Percentiles rank a stretch among this genome's conserved stretches.
Conservation (phyloP, 64 coral and sea anemone genomes). For the Pocillopora verrucosa region DNA sequence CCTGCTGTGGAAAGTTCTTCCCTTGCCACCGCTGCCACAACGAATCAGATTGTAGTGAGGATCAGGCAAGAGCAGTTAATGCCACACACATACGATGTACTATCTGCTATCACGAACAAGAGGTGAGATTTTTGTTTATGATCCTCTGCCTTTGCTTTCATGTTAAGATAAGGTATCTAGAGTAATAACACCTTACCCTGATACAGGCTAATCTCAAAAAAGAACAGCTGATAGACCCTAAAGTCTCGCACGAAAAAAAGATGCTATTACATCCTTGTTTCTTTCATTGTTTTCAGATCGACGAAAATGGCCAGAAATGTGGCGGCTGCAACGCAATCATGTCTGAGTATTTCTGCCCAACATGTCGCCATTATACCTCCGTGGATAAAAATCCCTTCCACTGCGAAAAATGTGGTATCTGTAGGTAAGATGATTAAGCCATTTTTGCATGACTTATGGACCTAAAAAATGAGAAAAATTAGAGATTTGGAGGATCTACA, state of each 20-base stretch:
- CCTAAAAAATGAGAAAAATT: too few species aligned
- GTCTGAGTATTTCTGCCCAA: constrained; percentile 70
- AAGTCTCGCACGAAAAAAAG: too few species aligned
- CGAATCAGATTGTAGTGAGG: constrained; percentile 10
- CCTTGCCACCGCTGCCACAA: constrained; percentile 81
- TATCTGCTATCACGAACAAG: constrained; percentile 49
- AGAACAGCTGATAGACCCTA: too few species aligned
- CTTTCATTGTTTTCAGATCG: constrained; percentile 5
- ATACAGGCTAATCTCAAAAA: too few species aligned
- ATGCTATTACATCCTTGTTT: neutral
- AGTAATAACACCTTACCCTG: too few species aligned
- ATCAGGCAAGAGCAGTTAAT: constrained; percentile 28
- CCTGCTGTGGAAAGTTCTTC: constrained; percentile 57
- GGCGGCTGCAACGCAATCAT: constrained; percentile 50
- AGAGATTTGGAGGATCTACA: too few species aligned
- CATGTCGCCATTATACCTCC: constrained; percentile 66
- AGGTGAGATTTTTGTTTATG: neutral
- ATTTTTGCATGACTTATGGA: neutral
- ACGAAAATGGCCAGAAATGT: constrained; percentile 44
- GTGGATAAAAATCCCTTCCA: constrained; percentile 72
- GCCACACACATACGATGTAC: constrained; percentile 48
- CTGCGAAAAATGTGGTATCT: constrained; percentile 69
- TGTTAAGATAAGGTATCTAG: too few species aligned
- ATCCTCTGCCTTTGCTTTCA: too few species aligned
- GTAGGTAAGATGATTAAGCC: constrained; percentile 8